These are phyloP conservation scores for Agrochola litura DNA, from an alignment of 2,888 invertebrate species.

Conservation along the genomic window DNA sequence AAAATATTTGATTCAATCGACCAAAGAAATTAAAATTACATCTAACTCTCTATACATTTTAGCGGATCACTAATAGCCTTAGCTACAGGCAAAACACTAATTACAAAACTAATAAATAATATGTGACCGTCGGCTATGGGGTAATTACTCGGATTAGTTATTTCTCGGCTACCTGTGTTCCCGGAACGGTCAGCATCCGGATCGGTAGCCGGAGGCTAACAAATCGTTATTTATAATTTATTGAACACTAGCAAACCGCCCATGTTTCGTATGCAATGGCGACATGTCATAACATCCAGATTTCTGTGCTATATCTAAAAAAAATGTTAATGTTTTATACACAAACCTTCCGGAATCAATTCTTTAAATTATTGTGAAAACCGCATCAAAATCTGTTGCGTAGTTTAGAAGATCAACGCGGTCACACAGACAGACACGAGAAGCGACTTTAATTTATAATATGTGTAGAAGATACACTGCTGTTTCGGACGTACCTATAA, in stretches of 20 bases:
- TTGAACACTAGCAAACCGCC: conserved; percentile 37
- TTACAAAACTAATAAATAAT: conserved; percentile 74
- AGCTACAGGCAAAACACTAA: conserved; percentile 59
- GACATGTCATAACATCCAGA: neutral
- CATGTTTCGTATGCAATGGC: neutral
- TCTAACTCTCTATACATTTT: conserved; percentile 7
- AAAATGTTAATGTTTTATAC: too few species aligned
- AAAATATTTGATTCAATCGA: neutral
- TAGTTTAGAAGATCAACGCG: neutral
- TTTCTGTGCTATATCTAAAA: too few species aligned
- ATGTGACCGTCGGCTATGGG: conserved; percentile 70
- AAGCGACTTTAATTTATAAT: neutral
- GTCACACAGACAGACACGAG: neutral
- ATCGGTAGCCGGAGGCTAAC: conserved; percentile 71
- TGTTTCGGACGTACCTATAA: conserved; percentile 57
- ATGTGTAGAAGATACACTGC: conserved; percentile 9
- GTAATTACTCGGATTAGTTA: conserved; percentile 85
- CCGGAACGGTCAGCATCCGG: conserved; percentile 77
- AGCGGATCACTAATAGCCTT: conserved; percentile 24
- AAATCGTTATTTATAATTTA: conserved; percentile 62
- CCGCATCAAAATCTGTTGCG: neutral
- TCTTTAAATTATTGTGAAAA: neutral
- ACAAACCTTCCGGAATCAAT: too few species aligned
- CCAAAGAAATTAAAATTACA: conserved; percentile 5
- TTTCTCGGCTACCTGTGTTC: conserved; percentile 87